Evolutionary conservation across 2,888 invertebrate species (phyloP), one percentile per base, ranked within the genome.

Genomic region (Nasonovia ribisnigri): DNA sequence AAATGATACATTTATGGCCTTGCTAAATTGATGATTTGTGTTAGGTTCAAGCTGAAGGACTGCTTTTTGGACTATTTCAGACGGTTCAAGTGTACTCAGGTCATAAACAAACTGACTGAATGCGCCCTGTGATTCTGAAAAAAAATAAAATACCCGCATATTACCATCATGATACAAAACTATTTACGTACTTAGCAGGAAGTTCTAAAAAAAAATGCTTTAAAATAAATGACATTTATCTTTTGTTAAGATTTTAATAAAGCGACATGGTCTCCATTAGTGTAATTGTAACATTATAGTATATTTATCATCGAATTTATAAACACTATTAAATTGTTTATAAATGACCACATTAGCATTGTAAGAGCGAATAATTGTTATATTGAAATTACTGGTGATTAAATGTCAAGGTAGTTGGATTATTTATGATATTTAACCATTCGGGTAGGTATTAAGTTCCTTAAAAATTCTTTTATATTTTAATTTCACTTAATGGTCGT

Each of bases 11-110:
- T 90, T 86, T 5, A 93, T 42, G 16, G 54, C 57, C 1, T 90
- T 48, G 54, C 10, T 16, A 8, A 43, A 43, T 26, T 54, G 43
- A 29, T 10, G 16, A 20, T 51, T 84, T 2, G 54, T 42, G 29
- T 42, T 29, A 20, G 60, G n/a, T 42, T 93, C 93, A 10, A 51
- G 54, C 51, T n/a, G 93, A 36, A 93, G 93, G 3, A 86, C 90
- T 11, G 86, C 93, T 90, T 90, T 93, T 36, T 93, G 26, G 13
- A 93, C 48, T 20, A 42, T 51, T 60, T 93, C 93, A 11, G 90
- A 67, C 11, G 90, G 86, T 42, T 90, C 60, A 8, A 86, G 57
- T 29, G 84, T 42, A 10, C 57, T 67, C 86, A 93, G 36, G 48
- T 93, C 93, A 48, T 86, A 93, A 8, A 93, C 86, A 24, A 48